Evolutionary conservation across 1,140 invertebrate genomes (phyloP), one percentile per base, ranked within the genome.

Genomic region (Leptonema lineaticorne): DNA sequence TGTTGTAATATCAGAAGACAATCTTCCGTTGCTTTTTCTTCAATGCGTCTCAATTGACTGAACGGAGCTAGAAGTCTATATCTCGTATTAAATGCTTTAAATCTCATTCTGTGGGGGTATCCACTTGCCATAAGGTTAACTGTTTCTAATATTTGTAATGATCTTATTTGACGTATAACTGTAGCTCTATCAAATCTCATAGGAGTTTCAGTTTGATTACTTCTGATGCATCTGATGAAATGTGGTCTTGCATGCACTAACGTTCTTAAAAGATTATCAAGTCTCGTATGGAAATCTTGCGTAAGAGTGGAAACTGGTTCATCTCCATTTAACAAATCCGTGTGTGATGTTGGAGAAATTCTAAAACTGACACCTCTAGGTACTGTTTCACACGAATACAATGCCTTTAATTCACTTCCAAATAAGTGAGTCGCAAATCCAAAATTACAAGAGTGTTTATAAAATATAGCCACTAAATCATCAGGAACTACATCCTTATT

Each of bases 381-480:
- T 7, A 92, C 91, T 22, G 88, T 92, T 70, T 94, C 92, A 64
- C 89, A 85, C 2, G 90, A 89, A 76, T 92, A 93, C 11, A 96
- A 80, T 0, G 92, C 90, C 82, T 95, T 95, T 29, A 97, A 80
- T 77, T 98, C 95, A 37, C 91, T 92, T 0, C 94, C 93, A 78
- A 97, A 98, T 0, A 98, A 82, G 78, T 97, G 94, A 2, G 93
- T 95, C 0, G 93, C 95, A 79, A 98, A 98, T 8, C 95, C 95
- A 80, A 97, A 97, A 75, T 93, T 95, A 78, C 95, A 97, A 41
- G 87, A 90, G 70, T 94, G 90, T 74, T 95, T 94, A 79, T 96
- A 93, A 79, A 98, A 97, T 0, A 96, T 93, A 1, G 91, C 89
- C 0, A 98, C 90, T 63, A 97, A 81, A 77, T 97, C 94, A 78